phyloP scores from a whole-genome alignment of 2,888 invertebrate genomes.

The Apotomis turbidana region DNA sequence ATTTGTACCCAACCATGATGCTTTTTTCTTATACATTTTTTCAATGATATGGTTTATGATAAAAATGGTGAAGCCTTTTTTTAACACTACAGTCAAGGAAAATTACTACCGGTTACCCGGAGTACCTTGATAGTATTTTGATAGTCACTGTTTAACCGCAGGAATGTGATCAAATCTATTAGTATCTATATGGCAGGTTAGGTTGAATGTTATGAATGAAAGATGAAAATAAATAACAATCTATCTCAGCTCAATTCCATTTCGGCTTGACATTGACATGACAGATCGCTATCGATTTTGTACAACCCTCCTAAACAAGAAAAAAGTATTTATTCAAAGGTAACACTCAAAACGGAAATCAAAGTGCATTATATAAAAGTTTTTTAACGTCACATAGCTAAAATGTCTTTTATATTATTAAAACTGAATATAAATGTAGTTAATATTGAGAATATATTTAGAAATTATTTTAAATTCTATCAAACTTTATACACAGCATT shows the following conservation, averaged over 20 bases:
- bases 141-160: background rate
- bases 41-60: conserved; percentile 30
- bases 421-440: background rate
- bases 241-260: conserved; percentile 31
- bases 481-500: conserved; percentile 13
- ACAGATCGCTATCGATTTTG: conserved; percentile 13
- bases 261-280: conserved; percentile 22
- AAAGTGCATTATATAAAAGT: background rate
- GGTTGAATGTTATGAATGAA: conserved; percentile 2
- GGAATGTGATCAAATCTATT: background rate
- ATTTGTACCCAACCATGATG: conserved; percentile 46
- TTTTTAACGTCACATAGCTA: too few species aligned
- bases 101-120: background rate
- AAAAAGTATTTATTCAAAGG: background rate
- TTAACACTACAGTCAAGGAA: background rate
- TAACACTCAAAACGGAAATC: background rate
- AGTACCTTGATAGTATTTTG: background rate
- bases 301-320: background rate
- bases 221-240: conserved; percentile 23
- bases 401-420: background rate
- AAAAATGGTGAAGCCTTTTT: conserved; percentile 46
- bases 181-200: conserved; percentile 3
- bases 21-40: conserved; percentile 55
- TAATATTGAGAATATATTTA: background rate
- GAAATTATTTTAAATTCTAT: background rate